Conservation (phyloP, 2,797 vertebrate genomes). For the Glyptemys insculpta region DNA sequence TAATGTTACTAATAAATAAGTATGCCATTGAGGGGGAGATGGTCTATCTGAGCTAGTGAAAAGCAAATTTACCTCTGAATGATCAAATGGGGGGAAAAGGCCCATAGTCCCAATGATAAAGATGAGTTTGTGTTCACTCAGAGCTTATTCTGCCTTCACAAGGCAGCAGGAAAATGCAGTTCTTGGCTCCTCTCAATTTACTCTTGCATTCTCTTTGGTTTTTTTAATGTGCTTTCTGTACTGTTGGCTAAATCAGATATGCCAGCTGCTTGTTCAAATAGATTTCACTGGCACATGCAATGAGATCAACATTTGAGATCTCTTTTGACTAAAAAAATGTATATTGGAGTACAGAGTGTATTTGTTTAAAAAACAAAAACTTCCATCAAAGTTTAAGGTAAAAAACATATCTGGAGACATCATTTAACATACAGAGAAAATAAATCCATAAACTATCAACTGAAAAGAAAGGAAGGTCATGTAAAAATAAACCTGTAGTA, state of each 20-base stretch:
- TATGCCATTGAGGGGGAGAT: conserved; percentile 63
- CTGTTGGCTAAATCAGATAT: conserved; percentile 42
- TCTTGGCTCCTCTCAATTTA: conserved; percentile 56
- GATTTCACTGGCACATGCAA: conserved; percentile 65
- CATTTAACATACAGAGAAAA: not conserved
- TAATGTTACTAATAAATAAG: conserved; percentile 78
- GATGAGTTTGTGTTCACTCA: conserved; percentile 46
- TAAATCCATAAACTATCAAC: conserved; percentile 7
- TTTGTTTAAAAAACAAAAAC: not conserved
- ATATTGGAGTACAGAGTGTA: conserved; percentile 5
- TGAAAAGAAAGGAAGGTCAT: not conserved
- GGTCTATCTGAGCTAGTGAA: conserved; percentile 63
- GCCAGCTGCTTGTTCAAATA: conserved; percentile 53
- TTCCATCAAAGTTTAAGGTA: conserved; percentile 16
- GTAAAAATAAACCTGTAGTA: conserved; percentile 26
- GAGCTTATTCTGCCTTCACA: conserved; percentile 57
- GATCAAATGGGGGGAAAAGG: conserved; percentile 59
- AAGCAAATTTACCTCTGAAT: conserved; percentile 77
- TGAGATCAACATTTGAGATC: conserved; percentile 50
- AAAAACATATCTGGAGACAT: not conserved
- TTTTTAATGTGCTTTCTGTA: conserved; percentile 53
- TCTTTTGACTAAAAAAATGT: conserved; percentile 34
- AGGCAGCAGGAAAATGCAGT: conserved; percentile 28
- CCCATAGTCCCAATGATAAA: conserved; percentile 38
- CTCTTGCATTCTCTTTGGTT: conserved; percentile 67